phyloP scores from a whole-genome alignment of 2,113 vertebrate genomes.

The Xenotilapia leptura region DNA sequence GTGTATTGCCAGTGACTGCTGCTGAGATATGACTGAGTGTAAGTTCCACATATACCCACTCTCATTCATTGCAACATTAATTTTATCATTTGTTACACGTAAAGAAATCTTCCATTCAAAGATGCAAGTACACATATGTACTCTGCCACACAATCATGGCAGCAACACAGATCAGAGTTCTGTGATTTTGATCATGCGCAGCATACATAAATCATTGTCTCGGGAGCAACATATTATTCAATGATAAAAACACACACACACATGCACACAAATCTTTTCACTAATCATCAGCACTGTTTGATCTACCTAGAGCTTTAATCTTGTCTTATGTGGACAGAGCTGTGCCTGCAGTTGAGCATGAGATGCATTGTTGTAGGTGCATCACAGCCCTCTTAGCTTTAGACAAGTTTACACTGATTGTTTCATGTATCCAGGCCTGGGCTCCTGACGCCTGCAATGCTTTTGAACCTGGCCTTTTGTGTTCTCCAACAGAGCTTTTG shows the following conservation, averaged over 20 bases:
- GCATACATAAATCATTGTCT: constrained; percentile 29
- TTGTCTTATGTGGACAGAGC: constrained; percentile 18
- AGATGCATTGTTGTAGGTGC: constrained; percentile 48
- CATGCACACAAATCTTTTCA: background rate
- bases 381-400: constrained; percentile 55
- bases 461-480: constrained; percentile 73
- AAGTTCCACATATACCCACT: background rate
- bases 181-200: background rate
- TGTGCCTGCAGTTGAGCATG: background rate
- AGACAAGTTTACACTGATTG: constrained; percentile 71
- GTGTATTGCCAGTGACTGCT: constrained; percentile 20
- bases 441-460: constrained; percentile 55
- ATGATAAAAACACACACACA: background rate
- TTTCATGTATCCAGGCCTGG: constrained; percentile 66
- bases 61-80: constrained; percentile 16
- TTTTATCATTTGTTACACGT: background rate
- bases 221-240: constrained; percentile 31
- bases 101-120: background rate
- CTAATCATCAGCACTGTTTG: constrained; percentile 48
- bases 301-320: constrained; percentile 44
- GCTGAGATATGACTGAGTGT: constrained; percentile 9
- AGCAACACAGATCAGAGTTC: background rate
- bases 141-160: background rate
- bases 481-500: constrained; percentile 70
- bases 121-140: background rate